Base-by-base conservation (phyloP, 1,140 invertebrate genomes). In the Drosophila busckii region DNA sequence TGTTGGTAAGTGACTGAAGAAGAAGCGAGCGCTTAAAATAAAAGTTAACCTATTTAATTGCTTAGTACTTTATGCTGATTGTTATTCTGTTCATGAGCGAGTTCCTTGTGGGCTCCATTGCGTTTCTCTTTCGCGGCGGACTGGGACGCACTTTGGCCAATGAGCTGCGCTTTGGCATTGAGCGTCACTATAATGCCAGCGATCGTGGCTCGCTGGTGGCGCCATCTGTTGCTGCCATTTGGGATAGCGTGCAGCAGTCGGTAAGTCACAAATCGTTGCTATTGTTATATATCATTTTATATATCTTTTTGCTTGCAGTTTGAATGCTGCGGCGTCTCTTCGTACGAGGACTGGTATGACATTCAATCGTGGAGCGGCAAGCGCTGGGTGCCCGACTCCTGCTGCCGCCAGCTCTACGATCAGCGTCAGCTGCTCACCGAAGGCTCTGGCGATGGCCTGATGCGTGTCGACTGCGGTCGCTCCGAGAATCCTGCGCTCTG, bases 341-440 rank as follows among this genome's bases (percentile, higher is more conserved):
- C 92, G 19, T 94, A 94, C 71, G 92, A 92, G 40, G 95, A 97
- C 78, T 97, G 95, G 95, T 95, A 92, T 86, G 90, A 93, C 63
- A 93, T 94, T n/a, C 89, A 91, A 16, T 93, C 93, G 0, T 95
- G 94, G 94, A 92, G 92, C 1, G 88, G 90, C 10, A 90, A 93
- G 50, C 89, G 91, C 44, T 91, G 90, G 65, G 94, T 96, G 0
- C 95, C 95, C 1, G 92, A 93, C 58, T 94, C 94, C 0, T 97
- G 95, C 78, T 96, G 95, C 82, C 76, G 91, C n/a, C 87, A 89
- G 16, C 87, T 87, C 20, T 89, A 89, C 56, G 87, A 88, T 48
- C 71, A 59, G 61, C 86, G 85, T 20, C 75, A 54, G 45, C 63
- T 50, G 28, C 34, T 73, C 31, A 87, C 80, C 89, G 91, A 88